A percentile compares a stretch with the other conserved stretches of the same genome.
phyloP scores from a whole-genome alignment of 2,888 invertebrate genomes.

The Crocallis elinguaria region DNA sequence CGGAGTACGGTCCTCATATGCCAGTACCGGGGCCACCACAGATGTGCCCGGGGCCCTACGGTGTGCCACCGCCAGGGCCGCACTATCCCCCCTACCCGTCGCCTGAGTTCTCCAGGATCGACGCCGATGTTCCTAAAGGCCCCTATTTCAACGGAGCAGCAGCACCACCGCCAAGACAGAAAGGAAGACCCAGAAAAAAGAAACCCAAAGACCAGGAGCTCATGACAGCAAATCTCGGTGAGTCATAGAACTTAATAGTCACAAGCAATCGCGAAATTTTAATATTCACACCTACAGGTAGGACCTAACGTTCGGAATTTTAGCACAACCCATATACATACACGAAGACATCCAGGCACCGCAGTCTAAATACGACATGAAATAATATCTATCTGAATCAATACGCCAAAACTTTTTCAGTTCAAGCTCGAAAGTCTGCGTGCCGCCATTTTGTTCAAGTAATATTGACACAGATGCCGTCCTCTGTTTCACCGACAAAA shows the following conservation, averaged over 20 bases:
- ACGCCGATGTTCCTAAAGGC: constrained; percentile 78
- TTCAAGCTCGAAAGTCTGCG: too few relatives aligned
- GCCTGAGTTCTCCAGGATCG: constrained; percentile 83
- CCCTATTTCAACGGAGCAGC: constrained; percentile 85
- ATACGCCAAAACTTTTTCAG: too few relatives aligned
- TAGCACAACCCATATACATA: background rate
- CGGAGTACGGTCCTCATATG: constrained; percentile 83
- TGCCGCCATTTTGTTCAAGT: constrained; percentile 51
- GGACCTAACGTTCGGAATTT: too few relatives aligned
- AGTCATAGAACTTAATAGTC: constrained; percentile 58
- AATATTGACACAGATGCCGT: constrained; percentile 55
- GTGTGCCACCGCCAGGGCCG: constrained; percentile 73
- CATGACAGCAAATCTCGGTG: constrained; percentile 94
- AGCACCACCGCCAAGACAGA: constrained; percentile 91
- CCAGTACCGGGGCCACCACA: constrained; percentile 85
- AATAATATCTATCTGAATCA: too few relatives aligned
- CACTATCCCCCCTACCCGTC: constrained; percentile 85
- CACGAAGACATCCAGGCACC: constrained; percentile 16
- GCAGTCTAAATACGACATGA: too few relatives aligned
- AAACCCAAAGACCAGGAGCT: constrained; percentile 96
- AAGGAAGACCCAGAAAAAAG: constrained; percentile 96
- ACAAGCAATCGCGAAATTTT: constrained; percentile 14
- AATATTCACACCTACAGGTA: background rate
- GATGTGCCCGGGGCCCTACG: constrained; percentile 84
- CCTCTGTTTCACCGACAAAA: constrained; percentile 73